phyloP scores from a whole-genome alignment of 2,113 vertebrate species.

The Pipa parva region DNA sequence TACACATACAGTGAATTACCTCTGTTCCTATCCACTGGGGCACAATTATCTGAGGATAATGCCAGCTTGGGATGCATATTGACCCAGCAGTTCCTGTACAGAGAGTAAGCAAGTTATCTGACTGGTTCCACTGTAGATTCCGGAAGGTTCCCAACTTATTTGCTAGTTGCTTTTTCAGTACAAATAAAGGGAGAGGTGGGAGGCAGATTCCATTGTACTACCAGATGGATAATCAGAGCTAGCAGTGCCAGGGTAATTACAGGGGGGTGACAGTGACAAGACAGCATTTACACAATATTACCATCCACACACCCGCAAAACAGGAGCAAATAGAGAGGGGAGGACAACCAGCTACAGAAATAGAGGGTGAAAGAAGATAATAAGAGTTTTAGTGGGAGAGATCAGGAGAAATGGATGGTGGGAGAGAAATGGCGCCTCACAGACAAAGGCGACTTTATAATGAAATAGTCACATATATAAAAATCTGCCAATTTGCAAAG shows the following conservation, averaged over 20 bases:
- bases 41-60: no score
- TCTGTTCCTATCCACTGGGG: no score
- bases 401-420: neutral
- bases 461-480: no score
- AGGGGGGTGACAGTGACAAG: slow-evolving; percentile 20
- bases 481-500: no score
- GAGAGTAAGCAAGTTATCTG: no score
- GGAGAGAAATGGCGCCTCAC: neutral
- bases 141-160: neutral
- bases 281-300: neutral
- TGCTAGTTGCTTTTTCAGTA: neutral
- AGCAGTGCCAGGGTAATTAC: slow-evolving; percentile 14
- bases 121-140: no score
- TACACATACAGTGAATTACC: no score
- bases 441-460: neutral
- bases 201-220: slow-evolving; percentile 10
- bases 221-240: slow-evolving; percentile 29
- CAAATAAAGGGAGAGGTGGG: slow-evolving; percentile 6
- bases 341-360: neutral
- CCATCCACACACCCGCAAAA: neutral
- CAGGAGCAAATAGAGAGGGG: slow-evolving; percentile 5
- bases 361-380: neutral
- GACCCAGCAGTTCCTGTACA: no score
- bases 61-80: no score
- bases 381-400: neutral